Conservation (phyloP, 2,113 vertebrate genomes). For the Aythya baeri region DNA sequence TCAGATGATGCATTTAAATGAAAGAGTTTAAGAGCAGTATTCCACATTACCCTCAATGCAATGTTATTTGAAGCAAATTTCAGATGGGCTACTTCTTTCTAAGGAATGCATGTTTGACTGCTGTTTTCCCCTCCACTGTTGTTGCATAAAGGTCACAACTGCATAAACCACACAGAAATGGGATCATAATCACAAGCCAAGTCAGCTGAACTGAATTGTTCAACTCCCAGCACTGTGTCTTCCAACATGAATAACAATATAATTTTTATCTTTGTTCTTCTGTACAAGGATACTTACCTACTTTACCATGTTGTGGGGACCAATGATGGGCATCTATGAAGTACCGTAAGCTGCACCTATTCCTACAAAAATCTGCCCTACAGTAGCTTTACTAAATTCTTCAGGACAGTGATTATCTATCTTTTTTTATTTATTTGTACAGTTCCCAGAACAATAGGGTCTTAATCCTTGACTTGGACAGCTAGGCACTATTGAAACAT, state of each 20-base stretch:
- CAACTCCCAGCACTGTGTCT: neutral
- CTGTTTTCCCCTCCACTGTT: neutral
- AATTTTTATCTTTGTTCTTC: neutral
- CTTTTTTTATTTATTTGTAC: slow-evolving; percentile 34
- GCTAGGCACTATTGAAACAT: slow-evolving; percentile 62
- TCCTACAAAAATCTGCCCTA: slow-evolving; percentile 21
- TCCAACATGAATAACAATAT: neutral
- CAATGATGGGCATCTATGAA: neutral
- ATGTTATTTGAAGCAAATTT: neutral
- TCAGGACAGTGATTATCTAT: slow-evolving; percentile 15
- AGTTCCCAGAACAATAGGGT: slow-evolving; percentile 47
- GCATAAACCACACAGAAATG: neutral
- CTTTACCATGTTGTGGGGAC: neutral
- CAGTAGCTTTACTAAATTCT: slow-evolving; percentile 47
- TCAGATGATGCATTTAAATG: neutral
- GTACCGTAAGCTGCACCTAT: neutral
- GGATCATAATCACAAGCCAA: neutral
- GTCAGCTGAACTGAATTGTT: neutral
- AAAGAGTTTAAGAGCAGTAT: neutral
- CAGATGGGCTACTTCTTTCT: neutral
- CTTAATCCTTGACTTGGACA: slow-evolving; percentile 60
- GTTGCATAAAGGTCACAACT: slow-evolving; percentile 30
- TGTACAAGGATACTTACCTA: neutral
- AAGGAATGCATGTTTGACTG: neutral
- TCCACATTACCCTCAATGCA: neutral